Percentiles rank a stretch among this genome's conserved stretches.
Conservation (phyloP, 2,113 vertebrate species). For the Australoheros scitulus region DNA sequence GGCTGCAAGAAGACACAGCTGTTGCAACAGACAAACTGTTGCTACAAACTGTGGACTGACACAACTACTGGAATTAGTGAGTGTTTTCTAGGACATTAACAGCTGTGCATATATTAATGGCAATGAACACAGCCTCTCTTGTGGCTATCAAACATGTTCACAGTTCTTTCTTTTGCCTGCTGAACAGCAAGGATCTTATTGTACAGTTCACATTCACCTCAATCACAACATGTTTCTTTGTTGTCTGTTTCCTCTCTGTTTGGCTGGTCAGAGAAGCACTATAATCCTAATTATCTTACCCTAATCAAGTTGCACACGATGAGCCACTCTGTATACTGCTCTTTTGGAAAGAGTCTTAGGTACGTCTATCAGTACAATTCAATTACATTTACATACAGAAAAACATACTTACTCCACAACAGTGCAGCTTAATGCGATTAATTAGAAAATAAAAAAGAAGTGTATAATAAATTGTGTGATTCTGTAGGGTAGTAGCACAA, state of each 20-base stretch:
- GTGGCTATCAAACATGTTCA: background rate
- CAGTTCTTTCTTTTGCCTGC: background rate
- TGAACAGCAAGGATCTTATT: background rate
- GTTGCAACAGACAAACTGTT: slow-evolving; percentile 28
- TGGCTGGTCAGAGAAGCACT: background rate
- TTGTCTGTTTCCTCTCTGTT: background rate
- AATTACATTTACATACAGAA: background rate
- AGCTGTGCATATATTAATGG: background rate
- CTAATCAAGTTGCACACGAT: background rate
- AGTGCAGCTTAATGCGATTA: background rate
- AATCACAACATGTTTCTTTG: background rate
- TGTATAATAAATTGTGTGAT: background rate
- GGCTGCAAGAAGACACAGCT: slow-evolving; percentile 43
- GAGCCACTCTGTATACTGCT: background rate
- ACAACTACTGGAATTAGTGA: slow-evolving; percentile 18
- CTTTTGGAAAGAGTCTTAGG: background rate
- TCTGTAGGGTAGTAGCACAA: background rate
- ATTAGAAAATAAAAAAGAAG: background rate
- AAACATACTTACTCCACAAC: background rate
- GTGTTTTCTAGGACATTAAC: background rate
- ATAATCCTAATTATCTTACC: background rate
- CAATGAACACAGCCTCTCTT: background rate
- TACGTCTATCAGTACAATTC: background rate
- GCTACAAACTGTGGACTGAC: slow-evolving; percentile 40
- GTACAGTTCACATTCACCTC: background rate